Evolutionary conservation across 2,888 invertebrate genomes (phyloP).

Genomic region (Cheilosia soror): DNA sequence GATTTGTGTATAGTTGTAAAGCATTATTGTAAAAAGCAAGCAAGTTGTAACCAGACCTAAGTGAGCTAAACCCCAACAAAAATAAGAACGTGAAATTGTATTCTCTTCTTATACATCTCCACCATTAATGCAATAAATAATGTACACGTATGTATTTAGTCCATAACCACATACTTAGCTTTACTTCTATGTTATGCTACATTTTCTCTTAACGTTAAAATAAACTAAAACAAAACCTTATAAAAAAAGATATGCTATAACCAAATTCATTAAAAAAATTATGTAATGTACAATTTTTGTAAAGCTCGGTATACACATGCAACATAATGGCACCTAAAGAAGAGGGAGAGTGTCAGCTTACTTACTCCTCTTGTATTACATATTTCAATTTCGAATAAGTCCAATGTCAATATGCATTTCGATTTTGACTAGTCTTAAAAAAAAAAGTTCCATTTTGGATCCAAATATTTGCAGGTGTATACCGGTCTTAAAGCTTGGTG

Average conservation of each 20-base stretch:
- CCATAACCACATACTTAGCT: slow-evolving; percentile 50
- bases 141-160: slow-evolving; percentile 64
- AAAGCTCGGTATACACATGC: slow-evolving; percentile 12
- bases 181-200: slow-evolving; percentile 50
- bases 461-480: not conserved
- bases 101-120: slow-evolving; percentile 49
- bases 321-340: not conserved
- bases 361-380: no score
- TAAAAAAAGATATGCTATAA: slow-evolving; percentile 25
- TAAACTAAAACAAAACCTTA: slow-evolving; percentile 10
- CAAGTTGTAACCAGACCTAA: slow-evolving; percentile 79
- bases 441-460: not conserved
- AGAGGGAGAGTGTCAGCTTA: no score
- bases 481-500: slow-evolving; percentile 60
- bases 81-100: slow-evolving; percentile 61
- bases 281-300: not conserved
- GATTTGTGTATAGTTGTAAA: slow-evolving; percentile 76
- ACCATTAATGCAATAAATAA: slow-evolving; percentile 60
- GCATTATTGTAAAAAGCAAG: slow-evolving; percentile 76
- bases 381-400: no score
- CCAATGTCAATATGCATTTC: not conserved
- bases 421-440: not conserved
- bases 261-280: slow-evolving; percentile 8
- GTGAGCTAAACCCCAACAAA: slow-evolving; percentile 84
- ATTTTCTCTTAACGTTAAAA: slow-evolving; percentile 29